Percentiles rank a stretch among this genome's conserved stretches.
Evolutionary conservation across 2,888 invertebrate genomes (phyloP).

Genomic region (Nebria salina): DNA sequence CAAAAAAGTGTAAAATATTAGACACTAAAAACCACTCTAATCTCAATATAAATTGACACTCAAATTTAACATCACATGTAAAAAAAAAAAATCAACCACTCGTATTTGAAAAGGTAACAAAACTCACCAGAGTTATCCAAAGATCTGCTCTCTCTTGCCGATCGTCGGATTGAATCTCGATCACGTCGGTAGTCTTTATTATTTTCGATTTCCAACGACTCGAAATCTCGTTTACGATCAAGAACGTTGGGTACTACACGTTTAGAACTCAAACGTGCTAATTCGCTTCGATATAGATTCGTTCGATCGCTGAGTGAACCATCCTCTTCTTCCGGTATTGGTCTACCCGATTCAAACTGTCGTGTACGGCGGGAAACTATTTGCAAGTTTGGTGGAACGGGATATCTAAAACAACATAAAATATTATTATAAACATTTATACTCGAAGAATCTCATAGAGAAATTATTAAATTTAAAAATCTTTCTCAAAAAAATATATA

Average conservation of each 20-base stretch:
- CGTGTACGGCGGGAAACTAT: conserved; percentile 78
- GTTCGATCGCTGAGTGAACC: conserved; percentile 70
- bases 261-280: conserved; percentile 71
- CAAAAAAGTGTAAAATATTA: too few relatives aligned
- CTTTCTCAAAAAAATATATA: too few relatives aligned
- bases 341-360: conserved; percentile 76
- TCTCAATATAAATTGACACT: too few relatives aligned
- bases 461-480: too few relatives aligned
- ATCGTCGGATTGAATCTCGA: conserved; percentile 52
- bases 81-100: background rate
- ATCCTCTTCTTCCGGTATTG: conserved; percentile 66
- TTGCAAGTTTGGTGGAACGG: conserved; percentile 64
- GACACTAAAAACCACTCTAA: too few relatives aligned
- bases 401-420: conserved; percentile 23
- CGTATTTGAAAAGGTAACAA: background rate
- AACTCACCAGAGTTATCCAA: conserved; percentile 65
- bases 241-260: conserved; percentile 80
- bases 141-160: conserved; percentile 66
- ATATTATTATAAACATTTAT: background rate
- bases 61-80: background rate
- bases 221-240: conserved; percentile 77
- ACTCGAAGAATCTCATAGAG: background rate
- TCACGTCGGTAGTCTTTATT: conserved; percentile 54
- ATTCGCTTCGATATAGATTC: conserved; percentile 74
- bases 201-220: conserved; percentile 65